Base-by-base conservation (phyloP, 2,888 invertebrate species). In the Halocaridina rubra region DNA sequence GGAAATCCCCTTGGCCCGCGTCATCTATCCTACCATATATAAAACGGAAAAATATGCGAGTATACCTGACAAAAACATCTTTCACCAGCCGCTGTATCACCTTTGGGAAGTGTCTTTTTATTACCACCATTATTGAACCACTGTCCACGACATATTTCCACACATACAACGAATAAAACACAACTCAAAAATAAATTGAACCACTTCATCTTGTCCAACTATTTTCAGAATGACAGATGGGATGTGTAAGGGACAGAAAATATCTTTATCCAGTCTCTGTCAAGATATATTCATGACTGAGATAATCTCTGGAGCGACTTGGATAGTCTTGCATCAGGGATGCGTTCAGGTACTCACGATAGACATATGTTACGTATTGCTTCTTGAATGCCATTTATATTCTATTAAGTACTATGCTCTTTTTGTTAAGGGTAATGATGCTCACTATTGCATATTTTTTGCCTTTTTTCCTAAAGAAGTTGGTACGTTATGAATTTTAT, bases 31-130 rank as follows among this genome's bases (percentile, higher is more conserved):
- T n/a, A n/a, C n/a, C n/a, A n/a, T n/a, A n/a, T n/a, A n/a, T n/a
- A n/a, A n/a, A n/a, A n/a, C 4, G 16, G 8, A 53, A 53, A 53
- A 10, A 2, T 0, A 1, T n/a, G 10, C 1, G 46, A 53, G 16
- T 75, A 32, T 61, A 82, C 82, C 82, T 82, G 82, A 39, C 82
- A 82, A 32, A 82, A 78, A 32, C 82, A 82, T 24, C 82, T 69
- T n/a, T 82, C 82, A 2, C 71, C 72, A 16, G 82, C 82, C 10
- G 82, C 19, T 22, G 77, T 33, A 61, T 77, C 77, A 8, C 61
- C 72, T 39, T 72, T 82, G 19, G 69, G 4, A 16, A 19, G 10
- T 13, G n/a, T 2, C 16, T 53, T 57, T 27, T 61, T 19, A 0
- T 0, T 32, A 1, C 53, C 57, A 13, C 71, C 71, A n/a, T n/a